These are phyloP conservation scores for Gryon sp. DNA, from an alignment of 1,140 invertebrate genomes.

Conservation along the genomic window DNA sequence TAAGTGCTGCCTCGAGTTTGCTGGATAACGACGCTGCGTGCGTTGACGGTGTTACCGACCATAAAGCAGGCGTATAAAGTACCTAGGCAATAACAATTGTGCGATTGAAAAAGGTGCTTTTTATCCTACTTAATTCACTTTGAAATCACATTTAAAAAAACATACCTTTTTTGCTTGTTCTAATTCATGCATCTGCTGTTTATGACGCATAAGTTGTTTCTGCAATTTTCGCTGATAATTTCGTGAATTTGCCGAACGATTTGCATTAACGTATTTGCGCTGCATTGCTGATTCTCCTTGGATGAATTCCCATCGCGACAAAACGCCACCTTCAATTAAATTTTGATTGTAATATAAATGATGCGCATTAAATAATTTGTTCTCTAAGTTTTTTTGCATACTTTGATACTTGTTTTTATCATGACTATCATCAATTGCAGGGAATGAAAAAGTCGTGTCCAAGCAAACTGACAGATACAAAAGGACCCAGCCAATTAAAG, in stretches of 20 bases:
- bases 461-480: conserved; percentile 88
- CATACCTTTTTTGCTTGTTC: conserved; percentile 81
- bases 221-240: conserved; percentile 85
- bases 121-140: no score
- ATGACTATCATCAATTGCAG: conserved; percentile 69
- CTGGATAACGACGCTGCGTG: conserved; percentile 78
- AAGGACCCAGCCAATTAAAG: conserved; percentile 88
- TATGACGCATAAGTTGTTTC: conserved; percentile 85
- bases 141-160: no score
- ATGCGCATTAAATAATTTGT: no score
- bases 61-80: conserved; percentile 69
- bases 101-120: conserved; percentile 15
- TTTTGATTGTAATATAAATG: no score
- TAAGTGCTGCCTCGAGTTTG: conserved; percentile 80
- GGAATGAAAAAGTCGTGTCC: conserved; percentile 78
- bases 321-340: conserved; percentile 71
- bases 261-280: conserved; percentile 79
- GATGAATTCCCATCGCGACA: conserved; percentile 89
- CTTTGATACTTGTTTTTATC: conserved; percentile 77
- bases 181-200: conserved; percentile 86
- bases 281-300: conserved; percentile 85
- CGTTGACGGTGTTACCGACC: conserved; percentile 72
- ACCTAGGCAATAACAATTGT: conserved; percentile 32
- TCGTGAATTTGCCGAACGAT: conserved; percentile 75
- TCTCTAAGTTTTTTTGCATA: no score